Conservation (phyloP, 2,797 vertebrate species). For the Melopsittacus undulatus region DNA sequence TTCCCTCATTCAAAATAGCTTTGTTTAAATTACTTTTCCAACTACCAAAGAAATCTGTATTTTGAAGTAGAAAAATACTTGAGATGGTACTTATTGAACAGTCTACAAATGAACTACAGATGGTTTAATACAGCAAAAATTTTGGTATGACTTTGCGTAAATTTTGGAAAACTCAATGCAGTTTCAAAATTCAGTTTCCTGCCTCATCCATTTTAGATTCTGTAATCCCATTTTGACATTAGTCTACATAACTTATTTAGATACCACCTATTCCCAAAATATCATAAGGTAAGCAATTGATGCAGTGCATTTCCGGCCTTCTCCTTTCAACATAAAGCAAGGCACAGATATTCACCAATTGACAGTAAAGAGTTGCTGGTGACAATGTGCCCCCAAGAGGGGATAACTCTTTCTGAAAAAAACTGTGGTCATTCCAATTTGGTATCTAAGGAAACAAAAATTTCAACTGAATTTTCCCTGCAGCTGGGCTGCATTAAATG, state of each 20-base stretch:
- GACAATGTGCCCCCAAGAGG: not conserved
- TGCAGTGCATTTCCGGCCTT: not conserved
- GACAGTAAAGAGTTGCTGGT: not conserved
- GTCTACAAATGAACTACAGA: not conserved
- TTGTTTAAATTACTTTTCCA: not conserved
- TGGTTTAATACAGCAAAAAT: not conserved
- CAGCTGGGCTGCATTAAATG: not conserved
- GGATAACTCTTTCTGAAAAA: not conserved
- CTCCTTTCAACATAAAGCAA: not conserved
- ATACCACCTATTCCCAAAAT: not conserved
- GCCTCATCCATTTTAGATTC: not conserved
- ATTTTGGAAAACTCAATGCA: not conserved
- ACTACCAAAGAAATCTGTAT: not conserved
- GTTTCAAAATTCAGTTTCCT: not conserved
- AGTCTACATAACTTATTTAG: not conserved
- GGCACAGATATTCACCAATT: accelerated
- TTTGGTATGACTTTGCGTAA: not conserved
- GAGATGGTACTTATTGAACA: not conserved
- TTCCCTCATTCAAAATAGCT: not conserved
- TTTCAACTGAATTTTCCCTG: not conserved
- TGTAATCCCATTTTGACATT: not conserved
- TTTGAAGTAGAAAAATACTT: not conserved
- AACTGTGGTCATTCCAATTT: not conserved
- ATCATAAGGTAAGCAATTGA: not conserved
- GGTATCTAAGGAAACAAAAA: not conserved